Evolutionary conservation across 2,797 vertebrate species (phyloP).

Genomic region (Mus minutoides): DNA sequence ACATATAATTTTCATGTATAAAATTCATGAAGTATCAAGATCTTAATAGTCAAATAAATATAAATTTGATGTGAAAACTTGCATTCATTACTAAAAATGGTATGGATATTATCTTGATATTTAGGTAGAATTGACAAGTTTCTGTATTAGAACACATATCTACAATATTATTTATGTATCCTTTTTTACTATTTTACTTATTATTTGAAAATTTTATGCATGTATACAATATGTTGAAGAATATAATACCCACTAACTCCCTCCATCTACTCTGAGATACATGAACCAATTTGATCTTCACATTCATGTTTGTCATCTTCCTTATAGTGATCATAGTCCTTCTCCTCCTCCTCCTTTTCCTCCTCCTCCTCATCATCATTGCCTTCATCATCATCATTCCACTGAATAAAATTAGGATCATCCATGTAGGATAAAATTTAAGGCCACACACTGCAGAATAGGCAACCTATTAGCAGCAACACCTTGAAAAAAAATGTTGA

Average conservation of each 20-base stretch:
- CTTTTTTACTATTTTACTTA: not conserved
- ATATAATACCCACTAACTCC: not conserved
- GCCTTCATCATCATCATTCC: not conserved
- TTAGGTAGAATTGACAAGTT: not conserved
- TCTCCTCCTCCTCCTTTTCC: too few relatives aligned
- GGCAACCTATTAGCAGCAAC: not conserved
- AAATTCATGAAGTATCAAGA: not conserved
- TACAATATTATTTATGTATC: not conserved
- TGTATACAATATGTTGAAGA: not conserved
- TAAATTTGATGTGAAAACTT: too few relatives aligned
- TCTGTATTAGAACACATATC: not conserved
- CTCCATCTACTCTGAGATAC: too few relatives aligned
- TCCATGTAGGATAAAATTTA: not conserved
- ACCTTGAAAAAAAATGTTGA: not conserved
- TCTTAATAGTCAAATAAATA: not conserved
- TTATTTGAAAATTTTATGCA: not conserved
- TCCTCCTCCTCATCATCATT: not conserved
- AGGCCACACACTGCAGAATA: not conserved
- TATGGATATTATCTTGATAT: not conserved
- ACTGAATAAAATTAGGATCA: not conserved
- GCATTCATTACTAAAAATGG: too few relatives aligned
- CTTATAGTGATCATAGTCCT: too few relatives aligned
- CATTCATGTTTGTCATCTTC: not conserved
- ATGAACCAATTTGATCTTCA: not conserved
- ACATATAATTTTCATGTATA: not conserved